These are phyloP conservation scores for Drosophila pseudoobscura DNA, from an alignment of 1,140 invertebrate genomes.

Conservation along the genomic window DNA sequence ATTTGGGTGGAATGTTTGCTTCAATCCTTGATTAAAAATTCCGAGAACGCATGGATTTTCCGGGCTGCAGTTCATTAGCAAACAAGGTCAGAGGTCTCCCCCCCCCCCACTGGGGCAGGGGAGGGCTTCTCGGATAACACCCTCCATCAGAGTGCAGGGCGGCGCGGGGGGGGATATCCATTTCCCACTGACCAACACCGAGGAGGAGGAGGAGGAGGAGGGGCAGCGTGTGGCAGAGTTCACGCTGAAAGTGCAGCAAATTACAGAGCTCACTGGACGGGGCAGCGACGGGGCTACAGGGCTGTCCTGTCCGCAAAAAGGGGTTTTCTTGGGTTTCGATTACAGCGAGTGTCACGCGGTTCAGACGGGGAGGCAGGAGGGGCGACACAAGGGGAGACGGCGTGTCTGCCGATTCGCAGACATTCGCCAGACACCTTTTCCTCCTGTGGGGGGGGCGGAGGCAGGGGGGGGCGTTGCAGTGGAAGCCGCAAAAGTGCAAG, in stretches of 20 bases:
- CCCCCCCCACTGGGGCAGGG: too few relatives aligned
- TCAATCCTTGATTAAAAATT: slow-evolving; percentile 67
- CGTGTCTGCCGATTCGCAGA: slow-evolving; percentile 29
- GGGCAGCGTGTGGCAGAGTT: slow-evolving; percentile 48
- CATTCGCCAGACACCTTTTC: slow-evolving; percentile 42
- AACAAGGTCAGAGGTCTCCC: slow-evolving; percentile 38
- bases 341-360: slow-evolving; percentile 44
- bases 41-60: slow-evolving; percentile 1
- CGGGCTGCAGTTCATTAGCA: slow-evolving; percentile 43
- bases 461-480: background rate
- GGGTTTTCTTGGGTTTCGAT: slow-evolving; percentile 35
- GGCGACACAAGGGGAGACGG: too few relatives aligned
- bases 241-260: slow-evolving; percentile 64
- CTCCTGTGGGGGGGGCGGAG: background rate
- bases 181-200: slow-evolving; percentile 25
- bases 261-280: slow-evolving; percentile 65
- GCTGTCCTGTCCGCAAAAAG: background rate
- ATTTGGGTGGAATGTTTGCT: slow-evolving; percentile 59
- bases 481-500: too few relatives aligned
- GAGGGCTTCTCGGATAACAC: slow-evolving; percentile 9
- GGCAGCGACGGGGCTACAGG: background rate
- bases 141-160: background rate
- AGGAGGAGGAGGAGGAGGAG: too few relatives aligned
- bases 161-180: slow-evolving; percentile 37
- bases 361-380: too few relatives aligned